Base-by-base conservation (phyloP, 2,888 invertebrate genomes). In the Galerucella nymphaeae region DNA sequence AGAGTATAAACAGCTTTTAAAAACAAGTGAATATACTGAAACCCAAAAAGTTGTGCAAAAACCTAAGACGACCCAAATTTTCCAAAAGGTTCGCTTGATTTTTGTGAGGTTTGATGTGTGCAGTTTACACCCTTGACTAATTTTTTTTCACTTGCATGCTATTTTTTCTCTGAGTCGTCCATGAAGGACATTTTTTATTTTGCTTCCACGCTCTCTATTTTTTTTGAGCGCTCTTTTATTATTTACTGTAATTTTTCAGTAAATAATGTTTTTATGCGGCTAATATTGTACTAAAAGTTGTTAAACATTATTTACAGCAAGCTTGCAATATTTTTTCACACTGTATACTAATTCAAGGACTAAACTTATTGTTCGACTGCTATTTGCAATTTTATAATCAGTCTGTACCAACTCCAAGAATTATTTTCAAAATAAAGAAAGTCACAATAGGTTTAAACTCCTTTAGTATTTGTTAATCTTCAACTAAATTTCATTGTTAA, bases 81-180 rank as follows among this genome's bases (percentile, higher is more conserved):
- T 80, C 67, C 86, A 86, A 81, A 86, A 87, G 87, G 87, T 87
- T 85, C 82, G 87, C 78, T 79, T 63, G 55, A 55, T 74, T 75
- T 69, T 78, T 78, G 76, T 78, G 73, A 78, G 73, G 69, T 71
- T 63, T 73, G 63, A 53, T 72, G 69, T 70, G 48, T 72, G 55
- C 62, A 10, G 53, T 23, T 30, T n/a, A 41, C 41, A 70, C 57
- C 45, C 63, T n/a, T 3, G 14, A 70, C 53, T 57, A 70, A 70
- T 61, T 72, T 65, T 72, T 71, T 48, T 61, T 62, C 72, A 72
- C 71, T 66, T 73, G 58, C 70, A 59, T 57, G 58, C 9, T 38
- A 38, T 72, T 72, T 57, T 53, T 53, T 53, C n/a, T 18, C 16
- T n/a, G 48, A 48, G n/a, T 11, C 50, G 50, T 9, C 50, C 16